Percentiles rank a stretch among this genome's conserved stretches.
Conservation (phyloP, 2,113 vertebrate species). For the Uria lomvia region DNA sequence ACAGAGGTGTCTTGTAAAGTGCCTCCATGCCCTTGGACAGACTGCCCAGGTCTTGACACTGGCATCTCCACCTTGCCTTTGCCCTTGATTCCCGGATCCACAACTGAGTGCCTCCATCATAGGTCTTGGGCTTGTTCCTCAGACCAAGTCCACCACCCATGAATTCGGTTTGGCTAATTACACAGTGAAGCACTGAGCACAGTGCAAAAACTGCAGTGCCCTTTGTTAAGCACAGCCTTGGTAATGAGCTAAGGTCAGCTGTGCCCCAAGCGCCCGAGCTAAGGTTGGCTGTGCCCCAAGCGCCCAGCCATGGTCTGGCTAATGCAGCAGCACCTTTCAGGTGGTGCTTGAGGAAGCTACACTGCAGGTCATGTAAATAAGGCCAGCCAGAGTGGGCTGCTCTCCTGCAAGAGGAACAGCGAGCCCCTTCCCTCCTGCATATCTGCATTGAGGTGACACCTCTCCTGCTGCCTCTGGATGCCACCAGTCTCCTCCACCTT, state of each 20-base stretch:
- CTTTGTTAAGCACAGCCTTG: not conserved
- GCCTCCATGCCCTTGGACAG: not conserved
- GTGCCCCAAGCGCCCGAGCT: not conserved
- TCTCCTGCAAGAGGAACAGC: not conserved
- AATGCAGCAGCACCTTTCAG: not conserved
- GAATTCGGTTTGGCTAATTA: not conserved
- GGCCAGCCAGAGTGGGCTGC: not conserved
- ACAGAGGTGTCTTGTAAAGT: not conserved
- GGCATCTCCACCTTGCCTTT: not conserved
- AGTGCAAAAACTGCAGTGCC: not conserved
- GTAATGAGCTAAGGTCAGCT: accelerated
- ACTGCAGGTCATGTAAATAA: not conserved
- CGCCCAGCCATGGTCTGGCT: not conserved
- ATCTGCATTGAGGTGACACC: not conserved
- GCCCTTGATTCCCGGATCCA: not conserved
- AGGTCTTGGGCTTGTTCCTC: not conserved
- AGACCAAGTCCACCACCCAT: not conserved
- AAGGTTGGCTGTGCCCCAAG: accelerated
- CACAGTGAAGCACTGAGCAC: not conserved
- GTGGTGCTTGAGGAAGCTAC: not conserved
- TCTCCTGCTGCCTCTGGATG: not conserved
- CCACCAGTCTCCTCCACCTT: not conserved
- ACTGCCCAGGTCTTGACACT: not conserved
- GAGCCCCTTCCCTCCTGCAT: not conserved
- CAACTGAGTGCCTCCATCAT: accelerated